Evolutionary conservation across 1,140 invertebrate genomes (phyloP), one percentile per base, ranked within the genome.

Genomic region (Drosophila pruinosa): DNA sequence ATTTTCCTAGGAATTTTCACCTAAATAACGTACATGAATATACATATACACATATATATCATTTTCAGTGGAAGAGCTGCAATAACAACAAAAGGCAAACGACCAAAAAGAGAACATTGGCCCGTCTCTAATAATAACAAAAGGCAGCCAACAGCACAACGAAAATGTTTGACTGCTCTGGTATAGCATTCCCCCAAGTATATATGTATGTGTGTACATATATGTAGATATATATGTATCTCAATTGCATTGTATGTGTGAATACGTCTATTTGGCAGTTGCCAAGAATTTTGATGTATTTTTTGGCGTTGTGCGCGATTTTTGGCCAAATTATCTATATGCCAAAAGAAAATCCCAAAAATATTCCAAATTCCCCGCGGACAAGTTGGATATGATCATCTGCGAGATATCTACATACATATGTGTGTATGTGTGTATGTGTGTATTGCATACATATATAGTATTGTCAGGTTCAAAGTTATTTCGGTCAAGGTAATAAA

Each of bases 251-350:
- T 10, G 4, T 36, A 6, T 53, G 21, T 53, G 12, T 47, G 17
- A 12, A 8, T 31, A 10, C 12, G 17, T 39, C 53, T 70, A 59
- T 72, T 47, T 77, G 34, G 26, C 47, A 52, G 31, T 74, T 85
- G 81, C 73, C 81, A 85, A 85, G 73, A 86, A 81, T 85, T 77
- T 80, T 80, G 69, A 85, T 80, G 58, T 77, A 88, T 81, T 85
- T 68, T 45, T 71, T 83, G 67, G 31, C 70, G 36, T 52, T 70
- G 59, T 41, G 41, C 52, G 57, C 38, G 26, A 71, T 73, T 64
- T 71, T 64, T 34, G 45, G 53, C 38, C 48, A 69, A 69, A 63
- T 63, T 69, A 31, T 69, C 54, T 72, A 61, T 58, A 36, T 39
- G 53, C 67, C 48, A 59, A 65, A 59, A 56, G 22, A 28, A 72